Conservation (phyloP, 2,797 vertebrate genomes). For the Spea hammondii region DNA sequence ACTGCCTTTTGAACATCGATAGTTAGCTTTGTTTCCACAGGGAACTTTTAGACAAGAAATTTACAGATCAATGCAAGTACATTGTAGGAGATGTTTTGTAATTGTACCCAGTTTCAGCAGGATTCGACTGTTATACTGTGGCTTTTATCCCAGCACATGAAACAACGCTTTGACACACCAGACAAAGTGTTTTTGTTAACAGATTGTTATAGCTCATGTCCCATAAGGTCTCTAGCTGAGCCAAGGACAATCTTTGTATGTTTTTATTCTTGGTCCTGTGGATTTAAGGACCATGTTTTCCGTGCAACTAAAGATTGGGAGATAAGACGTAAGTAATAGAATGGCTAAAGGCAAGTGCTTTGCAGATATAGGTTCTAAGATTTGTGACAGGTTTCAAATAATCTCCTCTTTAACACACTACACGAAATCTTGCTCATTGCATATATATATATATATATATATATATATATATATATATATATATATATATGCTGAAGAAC, state of each 20-base stretch:
- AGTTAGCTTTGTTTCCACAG: conserved; percentile 38
- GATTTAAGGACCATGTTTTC: background rate
- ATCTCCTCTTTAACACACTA: background rate
- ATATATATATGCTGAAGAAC: too few relatives aligned
- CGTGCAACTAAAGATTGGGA: background rate
- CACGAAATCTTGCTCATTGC: too few relatives aligned
- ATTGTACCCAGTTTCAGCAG: conserved; percentile 27
- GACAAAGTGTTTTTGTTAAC: conserved; percentile 32
- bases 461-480: too few relatives aligned
- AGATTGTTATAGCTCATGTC: conserved; percentile 21
- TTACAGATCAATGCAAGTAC: conserved; percentile 30
- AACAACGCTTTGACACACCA: conserved; percentile 42
- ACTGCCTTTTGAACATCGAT: conserved; percentile 2
- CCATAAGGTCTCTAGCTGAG: background rate
- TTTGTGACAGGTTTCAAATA: background rate
- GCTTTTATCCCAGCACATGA: conserved; percentile 18
- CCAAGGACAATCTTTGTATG: conserved; percentile 12
- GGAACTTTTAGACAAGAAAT: conserved; percentile 42
- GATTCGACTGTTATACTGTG: conserved; percentile 18
- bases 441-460: too few relatives aligned
- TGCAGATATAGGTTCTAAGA: background rate
- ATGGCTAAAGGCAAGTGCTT: background rate
- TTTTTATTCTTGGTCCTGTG: background rate
- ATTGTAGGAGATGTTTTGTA: conserved; percentile 7
- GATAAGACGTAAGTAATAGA: background rate